Percentiles rank a stretch among this genome's conserved stretches.
phyloP scores from a whole-genome alignment of 1,140 invertebrate genomes.

The Onthophagus taurus region DNA sequence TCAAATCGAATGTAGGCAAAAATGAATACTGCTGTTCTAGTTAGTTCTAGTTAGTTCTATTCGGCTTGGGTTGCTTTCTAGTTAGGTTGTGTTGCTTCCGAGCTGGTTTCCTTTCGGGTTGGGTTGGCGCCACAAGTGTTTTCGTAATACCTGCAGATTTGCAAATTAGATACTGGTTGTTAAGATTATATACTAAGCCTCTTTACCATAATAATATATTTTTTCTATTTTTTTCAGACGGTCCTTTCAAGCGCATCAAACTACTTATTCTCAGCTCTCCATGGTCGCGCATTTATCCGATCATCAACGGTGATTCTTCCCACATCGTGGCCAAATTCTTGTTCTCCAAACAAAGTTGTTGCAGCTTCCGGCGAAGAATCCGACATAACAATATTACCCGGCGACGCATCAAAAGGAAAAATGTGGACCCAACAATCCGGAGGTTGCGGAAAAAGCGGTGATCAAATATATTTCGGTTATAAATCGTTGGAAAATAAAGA shows the following conservation, averaged over 20 bases:
- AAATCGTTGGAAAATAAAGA: slow-evolving; percentile 28
- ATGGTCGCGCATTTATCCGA: slow-evolving; percentile 43
- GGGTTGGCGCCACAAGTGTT: no score
- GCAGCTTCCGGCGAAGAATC: slow-evolving; percentile 39
- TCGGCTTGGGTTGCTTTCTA: no score
- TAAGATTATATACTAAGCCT: no score
- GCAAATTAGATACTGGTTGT: no score
- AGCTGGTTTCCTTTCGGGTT: no score
- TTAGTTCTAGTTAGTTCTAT: no score
- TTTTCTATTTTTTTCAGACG: slow-evolving; percentile 37
- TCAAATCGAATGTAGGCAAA: no score
- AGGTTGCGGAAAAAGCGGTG: slow-evolving; percentile 48
- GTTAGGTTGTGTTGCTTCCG: no score
- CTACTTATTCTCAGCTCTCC: slow-evolving; percentile 44
- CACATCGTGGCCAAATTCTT: slow-evolving; percentile 43
- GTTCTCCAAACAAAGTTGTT: slow-evolving; percentile 32
- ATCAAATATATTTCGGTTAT: slow-evolving; percentile 48
- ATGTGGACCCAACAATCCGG: slow-evolving; percentile 50
- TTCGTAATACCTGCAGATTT: no score
- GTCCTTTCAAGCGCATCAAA: slow-evolving; percentile 42
- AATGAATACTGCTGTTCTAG: no score
- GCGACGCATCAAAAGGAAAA: slow-evolving; percentile 44
- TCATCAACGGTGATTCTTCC: slow-evolving; percentile 46
- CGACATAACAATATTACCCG: slow-evolving; percentile 42
- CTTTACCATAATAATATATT: no score